Conservation (phyloP, 1,140 invertebrate species). For the Palaemon carinicauda region DNA sequence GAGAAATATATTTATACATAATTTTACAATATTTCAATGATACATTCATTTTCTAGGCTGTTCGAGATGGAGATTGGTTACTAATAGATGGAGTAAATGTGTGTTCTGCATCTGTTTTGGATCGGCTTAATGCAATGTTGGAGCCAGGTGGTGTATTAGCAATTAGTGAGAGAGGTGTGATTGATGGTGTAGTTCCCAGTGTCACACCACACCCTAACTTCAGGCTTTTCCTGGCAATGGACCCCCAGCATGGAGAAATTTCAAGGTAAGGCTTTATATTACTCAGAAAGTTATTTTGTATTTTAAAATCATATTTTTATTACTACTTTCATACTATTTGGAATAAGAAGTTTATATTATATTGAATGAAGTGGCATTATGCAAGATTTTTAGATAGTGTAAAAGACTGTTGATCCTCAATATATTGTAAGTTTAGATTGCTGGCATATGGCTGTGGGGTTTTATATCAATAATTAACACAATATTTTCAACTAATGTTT, state of each 20-base stretch:
- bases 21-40: neutral
- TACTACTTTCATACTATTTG: too few species aligned
- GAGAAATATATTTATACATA: neutral
- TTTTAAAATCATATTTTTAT: too few species aligned
- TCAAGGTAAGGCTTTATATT: slow-evolving; percentile 72
- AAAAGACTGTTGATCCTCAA: too few species aligned
- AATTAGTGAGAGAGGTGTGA: slow-evolving; percentile 89
- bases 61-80: slow-evolving; percentile 87
- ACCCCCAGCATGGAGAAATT: slow-evolving; percentile 93
- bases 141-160: slow-evolving; percentile 90
- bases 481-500: too few species aligned
- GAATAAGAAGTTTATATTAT: too few species aligned
- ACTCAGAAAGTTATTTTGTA: too few species aligned
- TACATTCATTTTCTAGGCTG: slow-evolving; percentile 66
- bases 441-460: too few species aligned
- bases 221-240: slow-evolving; percentile 92
- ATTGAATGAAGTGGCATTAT: too few species aligned
- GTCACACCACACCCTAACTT: slow-evolving; percentile 91
- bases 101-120: slow-evolving; percentile 94
- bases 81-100: slow-evolving; percentile 97
- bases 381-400: too few species aligned
- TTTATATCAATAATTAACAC: too few species aligned
- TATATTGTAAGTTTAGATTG: too few species aligned
- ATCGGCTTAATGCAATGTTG: slow-evolving; percentile 92
- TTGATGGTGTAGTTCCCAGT: slow-evolving; percentile 75